Percentiles rank a stretch among this genome's conserved stretches.
Evolutionary conservation across 2,797 vertebrate genomes (phyloP).

Genomic region (Takifugu rubripes): DNA sequence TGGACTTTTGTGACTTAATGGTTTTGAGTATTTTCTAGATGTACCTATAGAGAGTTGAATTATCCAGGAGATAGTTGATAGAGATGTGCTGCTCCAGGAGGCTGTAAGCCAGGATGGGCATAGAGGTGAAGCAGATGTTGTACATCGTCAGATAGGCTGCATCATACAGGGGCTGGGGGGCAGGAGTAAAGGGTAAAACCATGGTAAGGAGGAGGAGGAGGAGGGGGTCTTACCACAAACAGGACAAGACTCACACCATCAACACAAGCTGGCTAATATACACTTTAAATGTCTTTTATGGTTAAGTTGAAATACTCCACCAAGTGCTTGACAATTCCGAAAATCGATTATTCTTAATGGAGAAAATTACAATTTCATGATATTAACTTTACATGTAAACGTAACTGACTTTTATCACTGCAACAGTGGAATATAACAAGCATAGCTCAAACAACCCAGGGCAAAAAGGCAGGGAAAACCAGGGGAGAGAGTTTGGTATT

Average conservation of each 20-base stretch:
- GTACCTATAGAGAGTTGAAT: constrained; percentile 92
- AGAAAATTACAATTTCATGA: too few species aligned
- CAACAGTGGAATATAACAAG: constrained; percentile 13
- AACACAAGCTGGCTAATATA: constrained; percentile 19
- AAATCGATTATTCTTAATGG: too few species aligned
- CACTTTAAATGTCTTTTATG: constrained; percentile 12
- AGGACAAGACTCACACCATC: constrained; percentile 49
- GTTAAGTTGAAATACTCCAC: background rate
- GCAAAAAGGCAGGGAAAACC: constrained; percentile 35
- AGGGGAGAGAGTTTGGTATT: constrained; percentile 39
- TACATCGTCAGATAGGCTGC: constrained; percentile 99
- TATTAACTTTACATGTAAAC: too few species aligned
- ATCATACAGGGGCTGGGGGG: constrained; percentile 91
- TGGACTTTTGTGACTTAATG: too few species aligned
- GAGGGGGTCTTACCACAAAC: constrained; percentile 66
- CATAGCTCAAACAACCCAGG: constrained; percentile 44
- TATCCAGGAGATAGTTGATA: constrained; percentile 84
- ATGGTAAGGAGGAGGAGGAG: constrained; percentile 22
- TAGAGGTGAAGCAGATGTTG: constrained; percentile 99
- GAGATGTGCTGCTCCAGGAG: constrained; percentile 94
- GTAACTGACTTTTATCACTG: background rate
- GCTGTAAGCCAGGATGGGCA: constrained; percentile 97
- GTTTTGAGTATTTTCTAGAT: constrained; percentile 2
- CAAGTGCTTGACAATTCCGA: too few species aligned
- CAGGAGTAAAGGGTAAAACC: constrained; percentile 21